Percentiles rank a stretch among this genome's conserved stretches.
Evolutionary conservation across 2,113 vertebrate genomes (phyloP).

Genomic region (Narcine bancroftii): DNA sequence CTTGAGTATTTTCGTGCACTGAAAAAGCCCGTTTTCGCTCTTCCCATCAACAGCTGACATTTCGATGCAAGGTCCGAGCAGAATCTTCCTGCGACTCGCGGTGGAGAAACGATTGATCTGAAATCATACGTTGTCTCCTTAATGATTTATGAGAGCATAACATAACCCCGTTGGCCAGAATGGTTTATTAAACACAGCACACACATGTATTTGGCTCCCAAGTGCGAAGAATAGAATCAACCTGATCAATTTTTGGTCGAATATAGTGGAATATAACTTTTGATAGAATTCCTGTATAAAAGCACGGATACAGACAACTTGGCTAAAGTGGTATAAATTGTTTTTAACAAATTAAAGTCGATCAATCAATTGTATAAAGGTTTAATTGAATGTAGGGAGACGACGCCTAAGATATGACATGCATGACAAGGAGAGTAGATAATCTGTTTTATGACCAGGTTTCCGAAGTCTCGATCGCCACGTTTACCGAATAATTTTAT

Average conservation of each 20-base stretch:
- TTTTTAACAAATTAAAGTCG: background rate
- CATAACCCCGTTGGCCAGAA: background rate
- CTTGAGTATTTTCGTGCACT: no score
- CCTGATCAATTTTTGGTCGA: background rate
- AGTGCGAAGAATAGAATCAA: background rate
- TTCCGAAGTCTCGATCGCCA: background rate
- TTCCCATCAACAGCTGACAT: background rate
- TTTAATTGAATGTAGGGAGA: background rate
- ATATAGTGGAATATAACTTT: background rate
- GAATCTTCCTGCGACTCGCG: background rate
- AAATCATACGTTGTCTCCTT: background rate
- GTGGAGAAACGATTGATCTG: background rate
- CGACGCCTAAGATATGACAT: background rate
- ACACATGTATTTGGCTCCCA: background rate
- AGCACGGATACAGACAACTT: background rate
- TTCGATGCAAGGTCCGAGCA: background rate
- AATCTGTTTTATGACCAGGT: background rate
- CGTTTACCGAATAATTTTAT: background rate
- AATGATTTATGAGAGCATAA: background rate
- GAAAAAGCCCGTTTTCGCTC: no score
- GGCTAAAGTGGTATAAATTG: background rate
- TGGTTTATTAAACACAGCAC: background rate
- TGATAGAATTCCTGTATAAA: background rate
- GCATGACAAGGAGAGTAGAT: background rate
- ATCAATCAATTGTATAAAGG: background rate